phyloP scores from a whole-genome alignment of 2,888 invertebrate genomes.

The Troglohyphantes excavatus region DNA sequence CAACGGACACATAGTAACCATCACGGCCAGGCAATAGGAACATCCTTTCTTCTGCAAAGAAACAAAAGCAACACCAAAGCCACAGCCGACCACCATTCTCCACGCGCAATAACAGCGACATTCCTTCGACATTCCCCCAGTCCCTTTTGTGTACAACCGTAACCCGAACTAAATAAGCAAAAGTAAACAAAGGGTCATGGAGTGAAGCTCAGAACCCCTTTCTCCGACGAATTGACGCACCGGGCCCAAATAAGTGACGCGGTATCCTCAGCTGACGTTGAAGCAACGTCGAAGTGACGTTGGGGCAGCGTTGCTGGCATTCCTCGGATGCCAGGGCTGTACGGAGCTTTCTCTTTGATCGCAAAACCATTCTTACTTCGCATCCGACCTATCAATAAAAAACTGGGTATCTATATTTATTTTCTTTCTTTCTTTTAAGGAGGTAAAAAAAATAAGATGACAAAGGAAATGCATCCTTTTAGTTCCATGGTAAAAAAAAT shows the following conservation, averaged over 20 bases:
- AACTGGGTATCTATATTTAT: conserved; percentile 24
- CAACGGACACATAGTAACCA: not conserved
- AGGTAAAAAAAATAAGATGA: conserved; percentile 12
- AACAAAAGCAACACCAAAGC: not conserved
- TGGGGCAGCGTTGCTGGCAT: conserved; percentile 60
- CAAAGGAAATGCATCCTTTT: conserved; percentile 42
- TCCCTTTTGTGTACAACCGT: conserved; percentile 22
- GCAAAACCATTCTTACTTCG: conserved; percentile 46
- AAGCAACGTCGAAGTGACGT: conserved; percentile 21
- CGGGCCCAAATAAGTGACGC: conserved; percentile 53
- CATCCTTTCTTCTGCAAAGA: not conserved
- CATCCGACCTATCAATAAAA: conserved; percentile 72
- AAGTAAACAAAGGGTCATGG: conserved; percentile 66
- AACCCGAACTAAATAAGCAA: conserved; percentile 62
- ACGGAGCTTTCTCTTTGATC: conserved; percentile 37
- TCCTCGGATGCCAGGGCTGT: conserved; percentile 64
- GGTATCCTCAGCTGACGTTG: conserved; percentile 27
- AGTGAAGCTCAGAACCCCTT: not conserved
- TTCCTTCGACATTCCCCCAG: conserved; percentile 57
- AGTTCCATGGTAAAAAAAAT: too few species aligned
- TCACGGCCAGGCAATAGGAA: not conserved
- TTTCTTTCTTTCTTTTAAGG: conserved; percentile 12
- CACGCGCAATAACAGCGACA: conserved; percentile 58
- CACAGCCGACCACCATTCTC: conserved; percentile 27
- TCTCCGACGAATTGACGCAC: conserved; percentile 36